Percentiles rank a stretch among this genome's conserved stretches.
Evolutionary conservation across 2,113 vertebrate species (phyloP).

Genomic region (Taurulus bubalis): DNA sequence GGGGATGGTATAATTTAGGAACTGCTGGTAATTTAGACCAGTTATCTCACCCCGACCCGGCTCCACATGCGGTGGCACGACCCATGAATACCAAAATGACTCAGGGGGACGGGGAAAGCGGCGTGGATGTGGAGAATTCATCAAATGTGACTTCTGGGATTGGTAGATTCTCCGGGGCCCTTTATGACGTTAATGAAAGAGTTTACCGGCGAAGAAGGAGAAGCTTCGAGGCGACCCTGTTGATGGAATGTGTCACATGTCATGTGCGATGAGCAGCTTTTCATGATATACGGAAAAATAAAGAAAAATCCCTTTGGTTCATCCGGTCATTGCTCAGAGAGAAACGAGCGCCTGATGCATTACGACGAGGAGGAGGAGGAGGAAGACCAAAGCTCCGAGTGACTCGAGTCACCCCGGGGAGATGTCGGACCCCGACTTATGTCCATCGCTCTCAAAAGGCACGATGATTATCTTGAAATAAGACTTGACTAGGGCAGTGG

Average conservation of each 20-base stretch:
- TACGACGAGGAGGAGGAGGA: no score
- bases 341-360: no score
- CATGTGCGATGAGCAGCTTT: background rate
- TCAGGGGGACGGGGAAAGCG: background rate
- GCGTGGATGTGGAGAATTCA: background rate
- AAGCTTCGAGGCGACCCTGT: conserved; percentile 21
- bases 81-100: background rate
- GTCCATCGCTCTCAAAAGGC: background rate
- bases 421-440: conserved; percentile 11
- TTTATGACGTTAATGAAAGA: no score
- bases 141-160: background rate
- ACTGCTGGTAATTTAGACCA: conserved; percentile 39
- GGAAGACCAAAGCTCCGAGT: no score
- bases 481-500: no score
- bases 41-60: conserved; percentile 22
- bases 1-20: conserved; percentile 49
- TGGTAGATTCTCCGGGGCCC: no score
- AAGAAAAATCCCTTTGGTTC: no score
- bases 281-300: no score
- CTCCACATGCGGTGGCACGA: background rate
- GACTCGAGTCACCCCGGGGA: no score
- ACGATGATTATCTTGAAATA: background rate
- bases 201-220: no score
- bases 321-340: no score
- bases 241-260: conserved; percentile 9